phyloP scores from a whole-genome alignment of 2,888 invertebrate genomes.

The Hetaerina titia region DNA sequence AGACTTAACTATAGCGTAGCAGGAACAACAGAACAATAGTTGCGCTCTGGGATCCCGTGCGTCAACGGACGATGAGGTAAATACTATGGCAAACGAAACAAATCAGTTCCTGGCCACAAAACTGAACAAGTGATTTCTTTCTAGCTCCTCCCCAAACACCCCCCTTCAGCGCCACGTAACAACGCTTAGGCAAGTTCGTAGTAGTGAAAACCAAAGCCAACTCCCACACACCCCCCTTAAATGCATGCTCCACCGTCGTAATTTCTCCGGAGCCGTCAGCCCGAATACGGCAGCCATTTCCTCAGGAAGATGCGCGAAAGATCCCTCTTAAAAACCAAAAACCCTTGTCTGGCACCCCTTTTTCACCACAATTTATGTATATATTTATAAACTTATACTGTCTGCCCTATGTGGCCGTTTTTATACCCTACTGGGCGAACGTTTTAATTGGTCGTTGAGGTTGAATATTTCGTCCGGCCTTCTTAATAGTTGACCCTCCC shows the following conservation, averaged over 20 bases:
- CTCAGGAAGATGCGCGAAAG: slow-evolving; percentile 5
- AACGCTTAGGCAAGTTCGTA: background rate
- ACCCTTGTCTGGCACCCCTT: slow-evolving; percentile 24
- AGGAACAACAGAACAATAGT: background rate
- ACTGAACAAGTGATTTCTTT: background rate
- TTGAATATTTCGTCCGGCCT: slow-evolving; percentile 38
- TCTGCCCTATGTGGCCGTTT: slow-evolving; percentile 33
- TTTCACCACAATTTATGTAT: slow-evolving; percentile 43
- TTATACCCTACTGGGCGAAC: slow-evolving; percentile 33
- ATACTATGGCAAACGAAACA: background rate
- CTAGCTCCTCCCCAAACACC: background rate
- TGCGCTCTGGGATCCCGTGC: background rate
- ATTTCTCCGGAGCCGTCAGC: slow-evolving; percentile 13
- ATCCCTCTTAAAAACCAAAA: slow-evolving; percentile 46
- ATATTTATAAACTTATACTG: slow-evolving; percentile 56
- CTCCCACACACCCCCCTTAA: background rate
- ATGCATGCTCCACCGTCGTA: background rate
- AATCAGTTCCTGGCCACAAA: background rate
- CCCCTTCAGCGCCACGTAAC: background rate
- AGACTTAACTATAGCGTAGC: no score
- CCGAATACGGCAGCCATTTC: slow-evolving; percentile 44
- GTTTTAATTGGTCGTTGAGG: slow-evolving; percentile 52
- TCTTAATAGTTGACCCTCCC: slow-evolving; percentile 46
- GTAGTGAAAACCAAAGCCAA: background rate
- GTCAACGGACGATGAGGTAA: background rate